These are phyloP conservation scores for Hippopotamyrus pictus DNA, from an alignment of 2,797 vertebrate genomes.

Conservation along the genomic window DNA sequence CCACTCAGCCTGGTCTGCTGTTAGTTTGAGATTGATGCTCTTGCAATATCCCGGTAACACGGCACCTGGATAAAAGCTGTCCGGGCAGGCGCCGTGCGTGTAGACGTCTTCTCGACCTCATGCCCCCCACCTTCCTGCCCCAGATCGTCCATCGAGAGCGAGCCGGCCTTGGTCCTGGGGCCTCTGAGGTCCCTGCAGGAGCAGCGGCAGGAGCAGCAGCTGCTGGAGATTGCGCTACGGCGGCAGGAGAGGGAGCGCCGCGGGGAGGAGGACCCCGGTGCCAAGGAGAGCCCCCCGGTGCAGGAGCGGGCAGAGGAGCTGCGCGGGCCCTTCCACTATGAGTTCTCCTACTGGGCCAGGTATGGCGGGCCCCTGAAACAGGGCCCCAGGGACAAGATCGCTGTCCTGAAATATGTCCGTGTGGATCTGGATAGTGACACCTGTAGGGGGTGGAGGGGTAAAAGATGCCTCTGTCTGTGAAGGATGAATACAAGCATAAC, in stretches of 20 bases:
- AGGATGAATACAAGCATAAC: neutral
- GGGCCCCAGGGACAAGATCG: neutral
- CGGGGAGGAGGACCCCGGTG: constrained; percentile 37
- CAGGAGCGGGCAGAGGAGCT: constrained; percentile 86
- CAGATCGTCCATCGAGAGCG: constrained; percentile 95
- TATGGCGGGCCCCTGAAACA: constrained; percentile 33
- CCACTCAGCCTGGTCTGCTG: neutral
- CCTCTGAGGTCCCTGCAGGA: constrained; percentile 77
- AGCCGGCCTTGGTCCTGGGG: constrained; percentile 88
- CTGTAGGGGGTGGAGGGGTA: neutral
- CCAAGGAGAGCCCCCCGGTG: constrained; percentile 66
- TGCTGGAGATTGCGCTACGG: constrained; percentile 75
- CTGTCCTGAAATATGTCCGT: neutral
- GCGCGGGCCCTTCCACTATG: constrained; percentile 82
- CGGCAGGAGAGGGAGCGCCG: constrained; percentile 66
- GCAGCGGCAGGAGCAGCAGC: constrained; percentile 78
- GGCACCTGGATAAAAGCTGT: neutral
- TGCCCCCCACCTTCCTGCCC: fast-evolving
- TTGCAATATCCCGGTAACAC: neutral
- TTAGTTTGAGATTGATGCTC: neutral
- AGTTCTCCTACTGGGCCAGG: constrained; percentile 98
- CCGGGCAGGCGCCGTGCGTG: neutral
- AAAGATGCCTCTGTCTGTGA: neutral
- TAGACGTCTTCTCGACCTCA: neutral
- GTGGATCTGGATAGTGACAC: neutral